Evolutionary conservation across 1,140 invertebrate species (phyloP).

Genomic region (Sweltsa coloradensis): DNA sequence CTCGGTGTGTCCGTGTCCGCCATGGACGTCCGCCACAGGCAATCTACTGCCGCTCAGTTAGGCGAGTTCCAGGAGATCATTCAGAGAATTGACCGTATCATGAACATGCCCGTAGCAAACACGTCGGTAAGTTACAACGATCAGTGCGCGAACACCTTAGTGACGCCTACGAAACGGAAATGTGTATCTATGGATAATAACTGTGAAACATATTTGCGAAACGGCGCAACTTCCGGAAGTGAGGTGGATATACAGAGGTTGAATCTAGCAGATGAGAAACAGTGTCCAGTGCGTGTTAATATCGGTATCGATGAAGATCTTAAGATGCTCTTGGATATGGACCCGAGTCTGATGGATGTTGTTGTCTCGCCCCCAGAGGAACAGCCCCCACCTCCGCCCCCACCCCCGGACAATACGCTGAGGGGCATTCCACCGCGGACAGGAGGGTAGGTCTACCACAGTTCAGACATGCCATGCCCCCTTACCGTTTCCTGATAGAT

Average conservation of each 20-base stretch:
- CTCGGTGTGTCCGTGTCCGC: no score
- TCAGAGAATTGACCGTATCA: slow-evolving; percentile 13
- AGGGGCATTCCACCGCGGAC: slow-evolving; percentile 23
- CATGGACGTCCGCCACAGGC: no score
- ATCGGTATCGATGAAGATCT: slow-evolving; percentile 46
- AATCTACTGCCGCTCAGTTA: slow-evolving; percentile 13
- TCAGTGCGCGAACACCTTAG: no score
- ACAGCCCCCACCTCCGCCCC: neutral
- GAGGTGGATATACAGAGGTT: no score
- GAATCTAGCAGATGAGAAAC: neutral
- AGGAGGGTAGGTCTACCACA: no score
- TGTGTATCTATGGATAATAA: no score
- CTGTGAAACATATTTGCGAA: no score
- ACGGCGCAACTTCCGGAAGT: no score
- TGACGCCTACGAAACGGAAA: no score
- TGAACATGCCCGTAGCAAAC: neutral
- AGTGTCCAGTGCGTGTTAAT: slow-evolving; percentile 29
- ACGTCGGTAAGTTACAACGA: neutral
- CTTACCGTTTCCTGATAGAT: no score
- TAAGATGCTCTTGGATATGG: slow-evolving; percentile 47
- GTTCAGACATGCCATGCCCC: no score
- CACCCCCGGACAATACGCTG: slow-evolving; percentile 20
- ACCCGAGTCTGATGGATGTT: slow-evolving; percentile 43
- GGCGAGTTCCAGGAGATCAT: slow-evolving; percentile 20
- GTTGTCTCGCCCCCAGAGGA: neutral